A percentile compares a stretch with the other conserved stretches of the same genome.
These are phyloP conservation scores for Gobius niger DNA, from an alignment of 2,113 vertebrate species.

Conservation along the genomic window DNA sequence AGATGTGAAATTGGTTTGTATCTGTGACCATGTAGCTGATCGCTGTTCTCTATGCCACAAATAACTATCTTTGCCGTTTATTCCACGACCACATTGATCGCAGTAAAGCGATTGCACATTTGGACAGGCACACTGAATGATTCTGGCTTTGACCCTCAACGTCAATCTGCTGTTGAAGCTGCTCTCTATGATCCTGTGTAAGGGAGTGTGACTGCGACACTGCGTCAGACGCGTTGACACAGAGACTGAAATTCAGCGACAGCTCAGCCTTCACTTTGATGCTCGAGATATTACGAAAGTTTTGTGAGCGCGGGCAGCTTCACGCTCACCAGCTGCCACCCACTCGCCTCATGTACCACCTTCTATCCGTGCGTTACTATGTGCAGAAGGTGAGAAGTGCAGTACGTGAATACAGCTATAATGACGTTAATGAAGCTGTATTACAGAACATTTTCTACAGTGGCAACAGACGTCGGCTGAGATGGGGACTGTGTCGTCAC, in stretches of 20 bases:
- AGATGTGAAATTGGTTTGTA: no score
- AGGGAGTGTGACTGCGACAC: conserved; percentile 17
- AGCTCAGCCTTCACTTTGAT: conserved; percentile 10
- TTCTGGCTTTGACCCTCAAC: conserved; percentile 8
- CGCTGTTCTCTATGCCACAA: no score
- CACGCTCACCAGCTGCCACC: conserved; percentile 3
- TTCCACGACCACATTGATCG: no score
- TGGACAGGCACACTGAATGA: neutral
- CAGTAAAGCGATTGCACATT: neutral
- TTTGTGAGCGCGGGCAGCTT: neutral
- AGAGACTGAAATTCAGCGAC: conserved; percentile 12
- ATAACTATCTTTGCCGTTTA: no score
- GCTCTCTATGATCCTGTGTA: conserved; percentile 24
- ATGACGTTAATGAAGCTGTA: neutral
- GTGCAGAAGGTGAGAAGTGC: neutral
- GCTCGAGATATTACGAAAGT: neutral
- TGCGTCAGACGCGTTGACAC: conserved; percentile 7
- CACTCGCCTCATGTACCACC: neutral
- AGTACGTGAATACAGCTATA: neutral
- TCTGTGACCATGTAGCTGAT: no score
- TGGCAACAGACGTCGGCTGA: no score
- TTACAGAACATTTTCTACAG: neutral
- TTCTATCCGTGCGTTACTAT: neutral
- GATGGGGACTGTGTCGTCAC: no score
- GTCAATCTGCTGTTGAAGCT: conserved; percentile 15